phyloP scores from a whole-genome alignment of 1,140 invertebrate genomes.

The Cheumatopsyche charites region DNA sequence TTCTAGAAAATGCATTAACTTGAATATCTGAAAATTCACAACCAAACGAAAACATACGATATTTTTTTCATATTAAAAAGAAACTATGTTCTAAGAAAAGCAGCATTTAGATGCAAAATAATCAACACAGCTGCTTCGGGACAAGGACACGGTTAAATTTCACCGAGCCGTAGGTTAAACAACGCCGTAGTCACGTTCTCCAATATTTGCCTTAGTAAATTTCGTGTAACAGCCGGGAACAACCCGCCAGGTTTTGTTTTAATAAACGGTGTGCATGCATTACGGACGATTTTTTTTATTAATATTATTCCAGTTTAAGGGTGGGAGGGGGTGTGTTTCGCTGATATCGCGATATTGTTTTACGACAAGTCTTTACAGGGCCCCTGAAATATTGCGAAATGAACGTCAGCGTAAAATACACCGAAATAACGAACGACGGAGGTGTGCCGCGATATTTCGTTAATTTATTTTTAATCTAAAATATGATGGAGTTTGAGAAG shows the following conservation, averaged over 20 bases:
- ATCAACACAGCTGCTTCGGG: background rate
- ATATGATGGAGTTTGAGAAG: too few relatives aligned
- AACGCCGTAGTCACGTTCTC: slow-evolving; percentile 46
- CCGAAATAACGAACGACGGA: too few relatives aligned
- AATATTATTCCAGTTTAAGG: background rate
- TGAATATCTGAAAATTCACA: too few relatives aligned
- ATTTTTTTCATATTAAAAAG: too few relatives aligned
- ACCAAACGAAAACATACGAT: too few relatives aligned
- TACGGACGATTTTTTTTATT: slow-evolving; percentile 29
- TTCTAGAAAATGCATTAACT: too few relatives aligned
- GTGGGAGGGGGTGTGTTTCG: background rate
- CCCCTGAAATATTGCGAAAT: too few relatives aligned
- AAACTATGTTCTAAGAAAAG: background rate
- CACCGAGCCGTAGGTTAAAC: slow-evolving; percentile 27
- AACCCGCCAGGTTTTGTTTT: slow-evolving; percentile 44
- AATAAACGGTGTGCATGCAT: slow-evolving; percentile 46
- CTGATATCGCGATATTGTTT: slow-evolving; percentile 9
- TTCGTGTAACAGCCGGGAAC: slow-evolving; percentile 42
- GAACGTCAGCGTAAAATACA: too few relatives aligned
- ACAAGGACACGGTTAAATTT: background rate
- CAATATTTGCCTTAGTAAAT: slow-evolving; percentile 48
- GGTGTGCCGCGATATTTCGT: too few relatives aligned
- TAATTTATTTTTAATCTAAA: too few relatives aligned
- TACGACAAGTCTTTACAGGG: background rate
- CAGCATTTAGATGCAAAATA: slow-evolving; percentile 32